Evolutionary conservation across 2,888 invertebrate species (phyloP).

Genomic region (Napeogenes inachia): DNA sequence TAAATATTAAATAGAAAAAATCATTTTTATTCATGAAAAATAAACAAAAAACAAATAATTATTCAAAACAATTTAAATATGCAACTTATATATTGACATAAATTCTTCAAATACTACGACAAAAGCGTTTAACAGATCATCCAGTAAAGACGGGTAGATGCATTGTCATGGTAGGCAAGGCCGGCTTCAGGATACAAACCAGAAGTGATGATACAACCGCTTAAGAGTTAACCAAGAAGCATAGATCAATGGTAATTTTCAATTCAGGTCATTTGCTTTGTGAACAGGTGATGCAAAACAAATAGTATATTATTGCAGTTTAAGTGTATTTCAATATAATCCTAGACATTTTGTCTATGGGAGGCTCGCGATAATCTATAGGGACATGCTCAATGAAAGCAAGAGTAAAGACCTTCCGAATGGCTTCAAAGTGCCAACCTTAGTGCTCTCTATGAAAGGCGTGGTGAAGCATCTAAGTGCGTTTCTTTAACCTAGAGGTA

Average conservation of each 20-base stretch:
- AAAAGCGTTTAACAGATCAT: conserved; percentile 63
- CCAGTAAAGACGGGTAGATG: conserved; percentile 56
- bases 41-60: background rate
- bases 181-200: conserved; percentile 66
- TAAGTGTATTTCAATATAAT: conserved; percentile 25
- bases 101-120: conserved; percentile 53
- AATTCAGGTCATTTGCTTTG: conserved; percentile 28
- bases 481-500: conserved; percentile 59
- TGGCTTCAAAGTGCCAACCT: conserved; percentile 34
- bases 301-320: conserved; percentile 38
- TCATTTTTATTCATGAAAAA: background rate
- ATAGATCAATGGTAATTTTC: conserved; percentile 57
- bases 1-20: background rate
- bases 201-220: conserved; percentile 70
- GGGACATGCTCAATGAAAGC: conserved; percentile 68
- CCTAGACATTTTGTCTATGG: conserved; percentile 25
- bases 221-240: conserved; percentile 78
- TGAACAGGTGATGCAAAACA: conserved; percentile 54
- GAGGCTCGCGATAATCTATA: conserved; percentile 44
- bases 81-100: background rate
- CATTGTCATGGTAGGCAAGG: conserved; percentile 63
- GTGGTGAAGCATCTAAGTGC: conserved; percentile 76
- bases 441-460: conserved; percentile 73
- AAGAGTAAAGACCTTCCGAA: conserved; percentile 33
- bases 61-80: background rate